These are phyloP conservation scores for Epinotia nisella DNA, from an alignment of 2,888 invertebrate genomes.

Conservation along the genomic window DNA sequence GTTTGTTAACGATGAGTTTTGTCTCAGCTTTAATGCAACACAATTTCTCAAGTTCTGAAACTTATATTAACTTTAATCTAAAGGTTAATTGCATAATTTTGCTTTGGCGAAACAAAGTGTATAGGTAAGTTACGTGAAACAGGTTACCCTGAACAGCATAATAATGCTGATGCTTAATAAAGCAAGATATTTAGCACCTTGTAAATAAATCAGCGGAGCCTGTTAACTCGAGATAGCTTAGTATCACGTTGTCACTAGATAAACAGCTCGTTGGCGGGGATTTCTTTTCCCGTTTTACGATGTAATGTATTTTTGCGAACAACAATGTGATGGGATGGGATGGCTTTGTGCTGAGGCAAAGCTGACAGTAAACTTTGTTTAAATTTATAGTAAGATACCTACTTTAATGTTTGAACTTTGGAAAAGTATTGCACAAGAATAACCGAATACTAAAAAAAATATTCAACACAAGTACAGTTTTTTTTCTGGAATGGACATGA, in stretches of 20 bases:
- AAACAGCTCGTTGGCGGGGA: constrained; percentile 49
- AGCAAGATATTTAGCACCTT: constrained; percentile 20
- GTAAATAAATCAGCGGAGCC: constrained; percentile 41
- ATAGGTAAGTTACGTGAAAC: constrained; percentile 1
- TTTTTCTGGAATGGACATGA: neutral
- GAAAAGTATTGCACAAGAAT: neutral
- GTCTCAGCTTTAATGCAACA: neutral
- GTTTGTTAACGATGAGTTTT: constrained; percentile 7
- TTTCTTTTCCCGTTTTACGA: constrained; percentile 52
- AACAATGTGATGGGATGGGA: constrained; percentile 45
- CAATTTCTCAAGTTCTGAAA: neutral
- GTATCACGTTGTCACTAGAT: constrained; percentile 46
- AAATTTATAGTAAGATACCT: constrained; percentile 9
- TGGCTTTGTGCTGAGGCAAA: constrained; percentile 43
- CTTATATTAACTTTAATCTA: neutral
- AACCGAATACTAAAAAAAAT: neutral
- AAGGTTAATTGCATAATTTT: no score
- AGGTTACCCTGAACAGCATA: neutral
- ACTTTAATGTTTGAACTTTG: neutral
- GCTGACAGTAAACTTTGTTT: constrained; percentile 38
- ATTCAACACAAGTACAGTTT: no score
- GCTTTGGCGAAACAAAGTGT: neutral
- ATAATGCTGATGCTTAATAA: no score
- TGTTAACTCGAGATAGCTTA: constrained; percentile 46
- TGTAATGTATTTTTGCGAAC: constrained; percentile 50